phyloP scores from a whole-genome alignment of 1,140 invertebrate species.

The Calosoma granatense region DNA sequence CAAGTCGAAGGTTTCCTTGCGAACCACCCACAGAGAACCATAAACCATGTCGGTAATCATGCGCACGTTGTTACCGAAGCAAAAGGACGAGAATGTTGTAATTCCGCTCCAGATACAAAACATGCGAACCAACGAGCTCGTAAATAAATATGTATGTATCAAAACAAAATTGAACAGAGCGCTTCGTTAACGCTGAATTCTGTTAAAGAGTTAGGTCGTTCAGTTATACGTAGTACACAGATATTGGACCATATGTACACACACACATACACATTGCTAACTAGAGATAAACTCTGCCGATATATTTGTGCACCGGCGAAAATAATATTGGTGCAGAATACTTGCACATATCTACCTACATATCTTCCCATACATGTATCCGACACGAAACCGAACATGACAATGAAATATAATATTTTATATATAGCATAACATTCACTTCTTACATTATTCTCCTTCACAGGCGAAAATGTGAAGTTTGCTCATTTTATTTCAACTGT shows the following conservation, averaged over 20 bases:
- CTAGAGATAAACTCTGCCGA: too few species aligned
- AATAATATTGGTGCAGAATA: neutral
- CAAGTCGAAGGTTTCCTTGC: constrained; percentile 13
- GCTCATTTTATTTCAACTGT: too few species aligned
- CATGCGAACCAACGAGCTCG: constrained; percentile 17
- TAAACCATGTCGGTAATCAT: constrained; percentile 26
- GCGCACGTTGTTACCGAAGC: constrained; percentile 23
- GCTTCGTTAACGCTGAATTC: constrained; percentile 16
- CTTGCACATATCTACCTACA: neutral
- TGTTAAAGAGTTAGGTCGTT: too few species aligned
- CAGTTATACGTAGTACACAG: neutral
- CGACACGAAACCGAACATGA: too few species aligned
- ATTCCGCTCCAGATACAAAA: constrained; percentile 25
- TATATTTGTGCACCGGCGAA: too few species aligned
- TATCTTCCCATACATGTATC: too few species aligned
- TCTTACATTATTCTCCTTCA: too few species aligned
- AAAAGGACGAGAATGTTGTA: constrained; percentile 22
- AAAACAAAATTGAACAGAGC: constrained; percentile 24
- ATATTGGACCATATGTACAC: neutral
- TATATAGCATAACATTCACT: too few species aligned
- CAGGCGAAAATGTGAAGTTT: too few species aligned
- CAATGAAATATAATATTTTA: too few species aligned
- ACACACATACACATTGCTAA: neutral
- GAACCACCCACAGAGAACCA: constrained; percentile 25
- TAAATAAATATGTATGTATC: constrained; percentile 24